Base-by-base conservation (phyloP, 23 tunicate genomes). In the Styela clava region DNA sequence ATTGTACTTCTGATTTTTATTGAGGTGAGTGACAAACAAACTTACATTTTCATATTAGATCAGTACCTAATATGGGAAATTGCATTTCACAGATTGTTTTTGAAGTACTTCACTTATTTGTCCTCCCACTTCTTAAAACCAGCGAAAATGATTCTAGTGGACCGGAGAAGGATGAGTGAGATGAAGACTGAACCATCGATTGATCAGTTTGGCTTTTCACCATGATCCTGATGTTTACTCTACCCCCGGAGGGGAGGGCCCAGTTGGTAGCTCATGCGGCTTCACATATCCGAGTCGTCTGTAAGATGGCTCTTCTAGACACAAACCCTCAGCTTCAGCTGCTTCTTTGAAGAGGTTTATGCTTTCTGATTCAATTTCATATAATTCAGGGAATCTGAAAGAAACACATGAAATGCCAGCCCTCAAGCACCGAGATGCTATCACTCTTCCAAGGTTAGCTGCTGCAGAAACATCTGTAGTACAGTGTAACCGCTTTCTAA, bases 11-110 rank as follows among this genome's bases (percentile, higher is more conserved):
- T 92, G 26, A 92, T 92, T 73, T 67, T 87, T 1, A 83, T 92
- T 26, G 97, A 92, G 82, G 97, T 92, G 62, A 37, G 83, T 73
- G n/a, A n/a, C n/a, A n/a, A n/a, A n/a, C n/a, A n/a, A n/a, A n/a
- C n/a, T n/a, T n/a, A n/a, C n/a, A n/a, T n/a, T n/a, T n/a, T n/a
- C n/a, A n/a, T n/a, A n/a, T n/a, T n/a, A n/a, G n/a, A n/a, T n/a
- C n/a, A n/a, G n/a, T n/a, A n/a, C n/a, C n/a, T n/a, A n/a, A n/a
- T n/a, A n/a, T n/a, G n/a, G n/a, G n/a, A n/a, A n/a, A n/a, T n/a
- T n/a, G n/a, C 56, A 24, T 86, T 26, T 82, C 37, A 5, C 73
- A 90, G 95, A 86, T 90, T 24, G 27, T 90, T 9, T 90, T 90
- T 74, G 95, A 90, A 74, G 64, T 90, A 1, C 56, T 90, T 32